Evolutionary conservation across 2,888 invertebrate species (phyloP).

Genomic region (Brachyptera risi): DNA sequence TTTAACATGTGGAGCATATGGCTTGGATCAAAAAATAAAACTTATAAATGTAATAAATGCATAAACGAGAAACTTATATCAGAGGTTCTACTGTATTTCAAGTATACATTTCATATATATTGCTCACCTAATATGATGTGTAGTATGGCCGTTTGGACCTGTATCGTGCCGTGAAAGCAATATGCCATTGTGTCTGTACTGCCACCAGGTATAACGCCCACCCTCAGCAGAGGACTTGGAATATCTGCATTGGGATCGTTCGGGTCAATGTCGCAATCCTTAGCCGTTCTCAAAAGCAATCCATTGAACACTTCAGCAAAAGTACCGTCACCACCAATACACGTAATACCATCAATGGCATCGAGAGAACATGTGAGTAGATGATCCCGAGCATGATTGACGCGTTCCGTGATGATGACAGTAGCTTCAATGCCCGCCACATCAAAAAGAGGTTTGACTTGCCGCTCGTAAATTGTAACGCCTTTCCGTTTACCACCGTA

Average conservation of each 20-base stretch:
- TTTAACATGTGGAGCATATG: no score
- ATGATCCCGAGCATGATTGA: conserved; percentile 71
- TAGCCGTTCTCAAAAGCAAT: conserved; percentile 55
- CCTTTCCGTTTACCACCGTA: conserved; percentile 75
- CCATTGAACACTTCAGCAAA: conserved; percentile 78
- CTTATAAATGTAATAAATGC: no score
- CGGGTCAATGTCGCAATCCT: conserved; percentile 51
- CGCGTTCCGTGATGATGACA: conserved; percentile 65
- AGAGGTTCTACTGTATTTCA: no score
- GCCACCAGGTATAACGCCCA: conserved; percentile 71
- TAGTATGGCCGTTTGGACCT: conserved; percentile 74
- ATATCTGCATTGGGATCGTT: conserved; percentile 50
- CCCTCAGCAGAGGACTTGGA: conserved; percentile 50
- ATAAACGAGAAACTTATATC: no score
- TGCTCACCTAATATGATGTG: conserved; percentile 67
- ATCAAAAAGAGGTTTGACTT: conserved; percentile 61
- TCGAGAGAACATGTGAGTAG: conserved; percentile 50
- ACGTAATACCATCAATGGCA: conserved; percentile 61
- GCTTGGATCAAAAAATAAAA: no score
- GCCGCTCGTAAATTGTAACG: conserved; percentile 65
- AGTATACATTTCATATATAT: no score
- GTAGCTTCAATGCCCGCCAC: conserved; percentile 63
- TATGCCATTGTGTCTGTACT: conserved; percentile 76
- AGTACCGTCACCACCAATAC: conserved; percentile 85
- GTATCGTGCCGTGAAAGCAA: conserved; percentile 73